These are phyloP conservation scores for Schrankia costaestrigalis DNA, from an alignment of 2,888 invertebrate genomes.

Conservation along the genomic window DNA sequence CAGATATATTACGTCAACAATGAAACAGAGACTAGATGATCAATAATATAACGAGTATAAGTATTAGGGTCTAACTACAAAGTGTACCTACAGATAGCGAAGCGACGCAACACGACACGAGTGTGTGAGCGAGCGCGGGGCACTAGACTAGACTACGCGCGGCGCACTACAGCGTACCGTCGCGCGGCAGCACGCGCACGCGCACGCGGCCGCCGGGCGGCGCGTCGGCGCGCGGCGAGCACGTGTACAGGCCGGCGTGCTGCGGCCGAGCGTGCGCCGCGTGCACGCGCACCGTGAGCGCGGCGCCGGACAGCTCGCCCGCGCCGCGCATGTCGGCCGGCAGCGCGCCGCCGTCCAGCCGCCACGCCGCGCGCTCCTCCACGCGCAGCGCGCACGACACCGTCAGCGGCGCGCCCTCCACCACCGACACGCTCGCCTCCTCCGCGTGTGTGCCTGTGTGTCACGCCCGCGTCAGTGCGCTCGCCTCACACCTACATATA, in stretches of 20 bases:
- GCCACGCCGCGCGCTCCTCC: conserved; percentile 51
- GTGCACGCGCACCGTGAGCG: conserved; percentile 46
- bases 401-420: conserved; percentile 56
- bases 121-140: too few relatives aligned
- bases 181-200: conserved; percentile 47
- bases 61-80: too few relatives aligned
- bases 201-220: too few relatives aligned
- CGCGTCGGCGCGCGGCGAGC: conserved; percentile 42
- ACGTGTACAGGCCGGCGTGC: conserved; percentile 60
- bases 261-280: conserved; percentile 43
- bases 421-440: conserved; percentile 46
- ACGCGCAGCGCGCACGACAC: conserved; percentile 64
- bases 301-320: conserved; percentile 37
- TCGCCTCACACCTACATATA: conserved; percentile 1
- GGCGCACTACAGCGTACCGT: conserved; percentile 35
- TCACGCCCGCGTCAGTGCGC: conserved; percentile 25
- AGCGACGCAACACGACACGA: too few relatives aligned
- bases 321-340: conserved; percentile 51
- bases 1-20: too few relatives aligned
- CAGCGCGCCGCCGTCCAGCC: conserved; percentile 47
- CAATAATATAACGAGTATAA: too few relatives aligned
- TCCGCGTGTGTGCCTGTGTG: conserved; percentile 33
- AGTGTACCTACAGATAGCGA: too few relatives aligned
- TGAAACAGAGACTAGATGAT: too few relatives aligned
- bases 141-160: too few relatives aligned